These are phyloP conservation scores for Camponotus fellah DNA, from an alignment of 2,888 invertebrate genomes.

Conservation along the genomic window DNA sequence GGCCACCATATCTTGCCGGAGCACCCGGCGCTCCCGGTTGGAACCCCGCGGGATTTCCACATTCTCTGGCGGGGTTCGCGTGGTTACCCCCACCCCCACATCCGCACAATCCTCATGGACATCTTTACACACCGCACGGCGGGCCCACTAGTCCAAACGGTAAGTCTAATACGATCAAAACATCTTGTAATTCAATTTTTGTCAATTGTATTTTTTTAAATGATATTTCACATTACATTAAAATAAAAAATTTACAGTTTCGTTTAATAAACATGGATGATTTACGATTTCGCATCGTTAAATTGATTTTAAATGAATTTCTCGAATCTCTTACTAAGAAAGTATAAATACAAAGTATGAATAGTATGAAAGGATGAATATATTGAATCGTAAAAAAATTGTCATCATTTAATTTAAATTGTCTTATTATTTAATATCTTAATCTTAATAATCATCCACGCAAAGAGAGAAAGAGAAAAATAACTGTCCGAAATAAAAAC, in stretches of 20 bases:
- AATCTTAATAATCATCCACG: not conserved
- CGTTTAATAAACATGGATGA: not conserved
- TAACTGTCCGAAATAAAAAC: not conserved
- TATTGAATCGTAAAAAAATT: not conserved
- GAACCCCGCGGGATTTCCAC: conserved; percentile 85
- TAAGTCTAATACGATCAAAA: conserved; percentile 67
- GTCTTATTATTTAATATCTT: not conserved
- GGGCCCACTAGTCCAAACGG: conserved; percentile 85
- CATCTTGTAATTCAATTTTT: not conserved
- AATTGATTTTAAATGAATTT: not conserved
- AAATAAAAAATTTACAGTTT: not conserved
- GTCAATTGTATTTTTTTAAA: not conserved
- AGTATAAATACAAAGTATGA: not conserved
- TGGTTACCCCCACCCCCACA: conserved; percentile 89
- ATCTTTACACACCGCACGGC: conserved; percentile 84
- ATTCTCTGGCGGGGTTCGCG: conserved; percentile 89
- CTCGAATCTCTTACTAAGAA: not conserved
- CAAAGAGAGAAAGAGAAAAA: not conserved
- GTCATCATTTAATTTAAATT: not conserved
- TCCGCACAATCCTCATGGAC: conserved; percentile 87
- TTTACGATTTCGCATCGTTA: not conserved
- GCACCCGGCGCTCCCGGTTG: conserved; percentile 84
- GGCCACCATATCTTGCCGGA: conserved; percentile 86
- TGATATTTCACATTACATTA: not conserved
- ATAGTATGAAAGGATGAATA: not conserved